Base-by-base conservation (phyloP, 2,797 vertebrate species). In the Amphiprion clarkii region DNA sequence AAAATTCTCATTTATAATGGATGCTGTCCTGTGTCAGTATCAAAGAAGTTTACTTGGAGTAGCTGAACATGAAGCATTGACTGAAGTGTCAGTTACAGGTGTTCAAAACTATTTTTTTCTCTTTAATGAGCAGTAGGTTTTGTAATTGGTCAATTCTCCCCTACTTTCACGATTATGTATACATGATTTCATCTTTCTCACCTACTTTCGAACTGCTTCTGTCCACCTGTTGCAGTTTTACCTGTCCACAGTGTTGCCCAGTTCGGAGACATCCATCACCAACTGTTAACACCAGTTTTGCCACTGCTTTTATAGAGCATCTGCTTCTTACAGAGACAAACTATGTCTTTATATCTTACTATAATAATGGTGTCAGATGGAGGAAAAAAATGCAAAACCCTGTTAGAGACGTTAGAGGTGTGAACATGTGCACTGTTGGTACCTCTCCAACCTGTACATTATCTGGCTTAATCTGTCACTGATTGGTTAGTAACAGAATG, bases 401-500 rank as follows among this genome's bases (percentile, higher is more conserved):
- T 23, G 48, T 51, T 9, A 21, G 48, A 51, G 7, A 48, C 17
- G 8, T 48, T n/a, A n/a, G 19, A 17, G 2, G 46, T n/a, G 46
- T 48, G 17, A 49, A 3, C 7, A 49, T 10, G 48, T 19, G 19
- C 19, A 44, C 42, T 44, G 42, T 14, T 44, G 2, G 48, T 19
- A 49, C n/a, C 48, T 49, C n/a, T 21, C n/a, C 21, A 23, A 19
- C 9, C 51, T 51, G 29, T 49, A 21, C 53, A 52, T 23, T 6
- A 53, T 62, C 23, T 53, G 31, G 29, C 31, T 52, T 39, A 46
- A 54, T 52, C 36, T 29, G n/a, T 67, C 40, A 16, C 23, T 57
- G 49, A 58, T 52, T 49, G 39, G 19, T 19, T 55, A 29, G 19
- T 51, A 17, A 46, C 16, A 46, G 44, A 5, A 17, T 5, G 17